phyloP scores from a whole-genome alignment of 2,113 vertebrate genomes.

The Pollimyrus isidori region DNA sequence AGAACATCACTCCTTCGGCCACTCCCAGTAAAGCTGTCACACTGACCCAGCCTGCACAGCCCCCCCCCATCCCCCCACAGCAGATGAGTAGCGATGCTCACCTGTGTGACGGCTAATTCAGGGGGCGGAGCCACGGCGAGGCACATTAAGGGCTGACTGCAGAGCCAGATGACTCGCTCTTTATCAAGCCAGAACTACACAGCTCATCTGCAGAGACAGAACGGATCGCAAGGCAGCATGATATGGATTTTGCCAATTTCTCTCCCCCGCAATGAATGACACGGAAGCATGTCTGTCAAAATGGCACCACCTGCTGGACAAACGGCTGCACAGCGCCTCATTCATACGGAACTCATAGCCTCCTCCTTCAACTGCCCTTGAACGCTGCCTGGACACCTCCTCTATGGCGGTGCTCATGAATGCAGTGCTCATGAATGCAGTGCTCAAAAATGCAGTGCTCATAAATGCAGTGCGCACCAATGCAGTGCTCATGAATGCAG shows the following conservation, averaged over 20 bases:
- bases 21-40: not conserved
- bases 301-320: slow-evolving; percentile 26
- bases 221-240: not conserved
- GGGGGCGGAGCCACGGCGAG: not conserved
- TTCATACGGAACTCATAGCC: not conserved
- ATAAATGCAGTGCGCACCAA: not conserved
- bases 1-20: not conserved
- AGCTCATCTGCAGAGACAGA: not conserved
- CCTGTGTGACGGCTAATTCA: not conserved
- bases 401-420: not conserved
- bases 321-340: not conserved
- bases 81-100: not conserved
- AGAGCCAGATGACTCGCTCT: not conserved
- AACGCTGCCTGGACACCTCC: not conserved
- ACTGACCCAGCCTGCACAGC: not conserved
- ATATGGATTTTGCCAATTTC: too few species aligned
- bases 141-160: not conserved
- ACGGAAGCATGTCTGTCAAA: not conserved
- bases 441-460: not conserved
- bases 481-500: not conserved
- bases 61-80: not conserved
- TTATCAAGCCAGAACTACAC: not conserved
- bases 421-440: not conserved
- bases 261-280: slow-evolving; percentile 5
- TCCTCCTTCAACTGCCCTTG: slow-evolving; percentile 30